Evolutionary conservation across 2,888 invertebrate genomes (phyloP), one percentile per base, ranked within the genome.

Genomic region (Vesta saturnalis): DNA sequence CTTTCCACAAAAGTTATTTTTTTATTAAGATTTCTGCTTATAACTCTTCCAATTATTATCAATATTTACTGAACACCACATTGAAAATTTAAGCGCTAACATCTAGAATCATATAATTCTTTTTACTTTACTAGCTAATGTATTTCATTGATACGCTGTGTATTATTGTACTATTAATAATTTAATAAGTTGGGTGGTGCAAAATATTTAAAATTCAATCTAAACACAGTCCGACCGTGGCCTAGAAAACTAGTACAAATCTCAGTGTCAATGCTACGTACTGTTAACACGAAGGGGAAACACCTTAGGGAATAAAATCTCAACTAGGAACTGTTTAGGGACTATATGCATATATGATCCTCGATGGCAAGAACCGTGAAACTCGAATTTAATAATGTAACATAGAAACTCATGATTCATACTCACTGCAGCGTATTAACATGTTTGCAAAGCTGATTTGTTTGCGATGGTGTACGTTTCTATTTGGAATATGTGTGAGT

Each of bases 361-460:
- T 72, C 66, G 70, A 73, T 70, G 73, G 73, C 75, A 73, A 76
- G 75, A 75, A 78, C 73, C 72, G 75, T 75, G 74, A 76, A 77
- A 77, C 74, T 75, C 73, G 72, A 77, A 74, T 79, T 80, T 77
- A 80, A 80, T 80, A 80, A 80, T 80, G 74, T 73, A 78, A 74
- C 74, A 74, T 61, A 69, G 57, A 61, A 71, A 70, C 71, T 74
- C 77, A 77, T 80, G 80, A 79, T 78, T 79, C 79, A 78, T 77
- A 77, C 69, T 71, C 76, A 57, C 67, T 68, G 72, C 72, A 69
- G 73, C 72, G 74, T 78, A 78, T 78, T 79, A 77, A 74, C 73
- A 67, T 78, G 76, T 79, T 79, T 79, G 77, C 77, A 73, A 73
- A 74, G 74, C 76, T 77, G 78, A 79, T 79, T 78, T 80, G 78